Base-by-base conservation (phyloP, 2,113 vertebrate genomes). In the Ictalurus punctatus region DNA sequence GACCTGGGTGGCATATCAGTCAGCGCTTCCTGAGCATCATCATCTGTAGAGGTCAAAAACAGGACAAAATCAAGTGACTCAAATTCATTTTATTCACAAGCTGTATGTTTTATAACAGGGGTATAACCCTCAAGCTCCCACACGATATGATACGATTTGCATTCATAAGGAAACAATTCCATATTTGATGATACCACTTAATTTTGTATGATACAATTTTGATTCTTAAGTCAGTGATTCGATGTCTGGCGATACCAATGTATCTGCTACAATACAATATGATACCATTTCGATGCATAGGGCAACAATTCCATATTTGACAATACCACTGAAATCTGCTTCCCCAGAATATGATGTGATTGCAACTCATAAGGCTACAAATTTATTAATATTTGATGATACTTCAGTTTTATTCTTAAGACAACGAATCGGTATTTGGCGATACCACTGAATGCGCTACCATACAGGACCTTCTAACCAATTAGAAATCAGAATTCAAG, bases 1-100 rank as follows among this genome's bases (percentile, higher is more conserved):
- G 98, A 96, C 89, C 98, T 93, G 0, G 98, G 98, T 0, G 98
- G 98, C 98, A 99, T 99, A 85, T 99, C 98, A 0, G 97, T 99
- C 92, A 99, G 93, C 0, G 98, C 94, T 78, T 98, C 98, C 90
- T 96, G 97, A 8, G 98, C 97, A 0, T 92, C 96, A 90, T 96
- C 95, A 91, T 95, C 96, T 97, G 93, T 84, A 65, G 87, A 81
- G 83, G 71, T 82, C 27, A 61, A 30, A 23, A 61, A 61, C 34
- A 80, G 8, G 48, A 52, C 25, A 52, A 17, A 58, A 52, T 19
- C 12, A 30, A 56, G 12, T 44, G 73, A 23, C 48, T 48, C 23
- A 23, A 9, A 44, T 44, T 48, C 7, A 25, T 34, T 30, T 69
- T 17, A 73, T 73, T 37, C 34, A 73, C 69, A 74, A 74, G 34